Percentiles rank a stretch among this genome's conserved stretches.
Evolutionary conservation across 2,797 vertebrate genomes (phyloP).

Genomic region (Oreochromis mossambicus): DNA sequence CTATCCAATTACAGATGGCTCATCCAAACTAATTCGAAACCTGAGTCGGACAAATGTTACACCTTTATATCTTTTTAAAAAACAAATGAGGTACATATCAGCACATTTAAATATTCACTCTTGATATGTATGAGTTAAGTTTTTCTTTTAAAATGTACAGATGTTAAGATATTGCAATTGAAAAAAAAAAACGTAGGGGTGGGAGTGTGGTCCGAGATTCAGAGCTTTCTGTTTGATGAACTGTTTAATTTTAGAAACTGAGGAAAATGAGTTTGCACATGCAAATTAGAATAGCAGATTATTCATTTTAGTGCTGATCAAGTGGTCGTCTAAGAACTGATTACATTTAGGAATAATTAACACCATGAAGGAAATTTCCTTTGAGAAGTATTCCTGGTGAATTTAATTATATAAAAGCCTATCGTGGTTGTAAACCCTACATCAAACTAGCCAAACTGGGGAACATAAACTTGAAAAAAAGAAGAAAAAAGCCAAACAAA

Average conservation of each 20-base stretch:
- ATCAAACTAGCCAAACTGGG: neutral
- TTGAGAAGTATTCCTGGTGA: constrained; percentile 49
- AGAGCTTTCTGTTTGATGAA: constrained; percentile 28
- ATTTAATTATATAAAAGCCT: constrained; percentile 17
- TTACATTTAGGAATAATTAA: constrained; percentile 66
- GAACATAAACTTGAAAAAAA: neutral
- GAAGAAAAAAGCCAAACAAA: neutral
- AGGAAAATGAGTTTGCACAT: constrained; percentile 44
- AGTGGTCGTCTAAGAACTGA: constrained; percentile 56
- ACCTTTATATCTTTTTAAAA: constrained; percentile 59
- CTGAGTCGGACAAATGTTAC: constrained; percentile 64
- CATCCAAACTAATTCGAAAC: constrained; percentile 63
- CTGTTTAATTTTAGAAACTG: constrained; percentile 21
- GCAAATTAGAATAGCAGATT: constrained; percentile 48
- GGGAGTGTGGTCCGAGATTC: neutral
- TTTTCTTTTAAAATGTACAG: neutral
- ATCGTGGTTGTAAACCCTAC: neutral
- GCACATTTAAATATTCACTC: neutral
- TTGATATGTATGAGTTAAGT: neutral
- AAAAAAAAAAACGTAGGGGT: neutral
- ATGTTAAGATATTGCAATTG: neutral
- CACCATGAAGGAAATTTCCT: constrained; percentile 48
- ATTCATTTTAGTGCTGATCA: constrained; percentile 58
- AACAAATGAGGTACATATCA: constrained; percentile 37
- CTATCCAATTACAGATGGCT: constrained; percentile 74